Evolutionary conservation across 2,113 vertebrate species (phyloP).

Genomic region (Desmodus rotundus): DNA sequence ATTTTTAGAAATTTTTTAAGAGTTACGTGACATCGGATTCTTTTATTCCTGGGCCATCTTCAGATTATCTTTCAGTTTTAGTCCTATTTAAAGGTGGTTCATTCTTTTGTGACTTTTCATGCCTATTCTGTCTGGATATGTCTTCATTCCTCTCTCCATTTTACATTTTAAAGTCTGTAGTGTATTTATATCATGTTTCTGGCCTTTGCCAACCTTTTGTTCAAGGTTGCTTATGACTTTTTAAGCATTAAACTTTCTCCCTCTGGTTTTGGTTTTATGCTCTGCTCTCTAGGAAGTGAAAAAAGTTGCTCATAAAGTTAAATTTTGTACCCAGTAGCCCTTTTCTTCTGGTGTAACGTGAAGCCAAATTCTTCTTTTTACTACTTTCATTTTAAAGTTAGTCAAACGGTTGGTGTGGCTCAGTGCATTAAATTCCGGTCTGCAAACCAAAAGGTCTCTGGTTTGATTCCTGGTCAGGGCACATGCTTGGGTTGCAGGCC

Average conservation of each 20-base stretch:
- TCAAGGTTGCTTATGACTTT: background rate
- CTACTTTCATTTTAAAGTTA: background rate
- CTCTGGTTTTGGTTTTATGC: slow-evolving; percentile 1
- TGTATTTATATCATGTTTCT: background rate
- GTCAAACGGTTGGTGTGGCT: background rate
- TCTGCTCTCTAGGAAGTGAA: background rate
- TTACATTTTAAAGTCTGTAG: background rate
- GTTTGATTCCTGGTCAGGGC: too few relatives aligned
- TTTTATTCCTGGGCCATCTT: background rate
- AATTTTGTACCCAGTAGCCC: background rate
- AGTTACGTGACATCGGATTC: background rate
- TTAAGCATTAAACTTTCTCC: background rate
- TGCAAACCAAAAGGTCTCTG: too few relatives aligned
- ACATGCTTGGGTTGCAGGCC: too few relatives aligned
- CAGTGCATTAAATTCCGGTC: too few relatives aligned
- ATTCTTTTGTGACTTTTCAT: background rate
- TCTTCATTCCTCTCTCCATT: background rate
- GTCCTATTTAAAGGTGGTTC: background rate
- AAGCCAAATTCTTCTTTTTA: background rate
- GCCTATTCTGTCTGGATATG: background rate
- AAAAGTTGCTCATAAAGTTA: background rate
- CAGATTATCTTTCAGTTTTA: background rate
- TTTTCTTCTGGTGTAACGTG: slow-evolving; percentile 22
- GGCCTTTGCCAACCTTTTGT: background rate
- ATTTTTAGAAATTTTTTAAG: background rate